A percentile compares a stretch with the other conserved stretches of the same genome.
These are phyloP conservation scores for Gerris buenoi DNA, from an alignment of 1,140 invertebrate species.

Conservation along the genomic window DNA sequence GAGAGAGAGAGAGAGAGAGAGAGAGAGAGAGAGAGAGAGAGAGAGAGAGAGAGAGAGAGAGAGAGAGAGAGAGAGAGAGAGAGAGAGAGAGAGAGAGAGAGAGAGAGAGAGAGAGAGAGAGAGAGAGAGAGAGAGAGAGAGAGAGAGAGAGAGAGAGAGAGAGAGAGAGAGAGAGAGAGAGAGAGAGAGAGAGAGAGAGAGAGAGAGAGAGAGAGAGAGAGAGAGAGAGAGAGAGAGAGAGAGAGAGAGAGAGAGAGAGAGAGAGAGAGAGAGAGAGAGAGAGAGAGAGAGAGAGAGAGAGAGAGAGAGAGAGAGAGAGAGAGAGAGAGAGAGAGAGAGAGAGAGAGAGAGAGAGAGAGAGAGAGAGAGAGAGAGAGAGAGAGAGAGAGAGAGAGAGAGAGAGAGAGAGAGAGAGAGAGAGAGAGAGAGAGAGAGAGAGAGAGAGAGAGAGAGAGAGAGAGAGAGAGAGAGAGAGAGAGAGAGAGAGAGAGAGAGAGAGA, in stretches of 20 bases:
- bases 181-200: background rate
- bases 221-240: slow-evolving; percentile 6
- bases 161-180: slow-evolving; percentile 1
- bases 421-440: no score
- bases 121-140: slow-evolving; percentile 6
- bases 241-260: slow-evolving; percentile 6
- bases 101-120: slow-evolving; percentile 10
- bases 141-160: slow-evolving; percentile 5
- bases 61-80: slow-evolving; percentile 9
- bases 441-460: background rate
- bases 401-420: no score
- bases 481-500: background rate
- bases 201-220: slow-evolving; percentile 6
- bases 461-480: background rate
- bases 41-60: slow-evolving; percentile 8
- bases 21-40: slow-evolving; percentile 9
- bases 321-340: background rate
- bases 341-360: background rate
- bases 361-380: no score
- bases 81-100: slow-evolving; percentile 10
- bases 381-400: no score
- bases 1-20: slow-evolving; percentile 8
- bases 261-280: background rate
- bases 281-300: slow-evolving; percentile 4
- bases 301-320: slow-evolving; percentile 7